phyloP scores from a whole-genome alignment of 37 sponge, comb jelly and placozoan species.

The Oscarella lobularis region DNA sequence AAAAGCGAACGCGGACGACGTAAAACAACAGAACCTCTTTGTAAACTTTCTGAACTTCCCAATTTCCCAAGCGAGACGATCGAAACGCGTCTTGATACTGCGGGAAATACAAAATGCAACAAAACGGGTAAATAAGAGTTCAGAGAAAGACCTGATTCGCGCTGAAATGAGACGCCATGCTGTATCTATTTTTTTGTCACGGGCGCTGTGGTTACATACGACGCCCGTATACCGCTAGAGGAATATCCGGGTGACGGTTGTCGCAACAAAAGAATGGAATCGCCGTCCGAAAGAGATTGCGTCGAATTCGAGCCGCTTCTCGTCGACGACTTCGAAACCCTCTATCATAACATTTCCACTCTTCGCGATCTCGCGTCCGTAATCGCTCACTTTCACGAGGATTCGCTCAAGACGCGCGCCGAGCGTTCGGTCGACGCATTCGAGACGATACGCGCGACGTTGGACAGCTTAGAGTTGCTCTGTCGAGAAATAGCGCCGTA shows the following conservation, averaged over 20 bases:
- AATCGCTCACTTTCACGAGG: not conserved
- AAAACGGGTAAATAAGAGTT: not conserved
- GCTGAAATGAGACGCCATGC: constrained; percentile 50
- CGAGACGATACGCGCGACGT: not conserved
- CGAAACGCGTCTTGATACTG: constrained; percentile 53
- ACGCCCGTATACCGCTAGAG: too few species aligned
- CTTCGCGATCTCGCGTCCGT: not conserved
- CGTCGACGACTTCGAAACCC: not conserved
- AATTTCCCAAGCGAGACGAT: constrained; percentile 41
- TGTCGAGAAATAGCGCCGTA: not conserved
- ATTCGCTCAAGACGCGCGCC: not conserved
- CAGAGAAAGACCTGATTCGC: constrained; percentile 39
- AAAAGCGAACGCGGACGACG: not conserved
- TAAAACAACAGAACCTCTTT: constrained; percentile 42
- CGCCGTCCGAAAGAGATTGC: too few species aligned
- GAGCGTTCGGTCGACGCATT: not conserved
- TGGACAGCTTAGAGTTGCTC: not conserved
- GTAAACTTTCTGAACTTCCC: constrained; percentile 34
- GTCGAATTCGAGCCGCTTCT: not conserved
- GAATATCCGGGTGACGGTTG: too few species aligned
- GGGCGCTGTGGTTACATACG: too few species aligned
- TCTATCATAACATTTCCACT: not conserved
- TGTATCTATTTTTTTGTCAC: not conserved
- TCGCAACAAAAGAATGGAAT: too few species aligned
- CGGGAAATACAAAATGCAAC: not conserved